A percentile compares a stretch with the other conserved stretches of the same genome.
Conservation (phyloP, 2,888 invertebrate species). For the Ophion costatus region DNA sequence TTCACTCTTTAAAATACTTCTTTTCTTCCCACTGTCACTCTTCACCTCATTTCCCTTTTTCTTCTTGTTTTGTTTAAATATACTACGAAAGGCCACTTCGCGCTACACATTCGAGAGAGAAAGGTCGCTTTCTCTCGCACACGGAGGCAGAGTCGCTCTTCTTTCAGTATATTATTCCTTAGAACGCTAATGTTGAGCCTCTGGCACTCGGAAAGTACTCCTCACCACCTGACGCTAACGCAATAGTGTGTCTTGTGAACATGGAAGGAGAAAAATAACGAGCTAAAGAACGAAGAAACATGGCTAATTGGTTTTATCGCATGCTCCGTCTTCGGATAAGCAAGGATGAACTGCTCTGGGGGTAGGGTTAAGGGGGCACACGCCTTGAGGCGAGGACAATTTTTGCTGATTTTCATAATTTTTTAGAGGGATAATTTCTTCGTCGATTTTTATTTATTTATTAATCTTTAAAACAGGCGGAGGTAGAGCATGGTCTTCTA, state of each 20-base stretch:
- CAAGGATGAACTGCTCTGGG: not conserved
- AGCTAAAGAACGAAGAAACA: slow-evolving; percentile 28
- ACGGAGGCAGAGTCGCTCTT: not conserved
- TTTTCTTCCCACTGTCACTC: slow-evolving; percentile 37
- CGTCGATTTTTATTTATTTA: not conserved
- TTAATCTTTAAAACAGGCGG: not conserved
- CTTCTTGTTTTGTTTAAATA: slow-evolving; percentile 33
- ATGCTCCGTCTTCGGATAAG: not conserved
- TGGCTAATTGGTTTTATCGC: slow-evolving; percentile 17
- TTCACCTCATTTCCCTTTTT: slow-evolving; percentile 47
- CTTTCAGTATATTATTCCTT: slow-evolving; percentile 52
- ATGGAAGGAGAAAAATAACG: slow-evolving; percentile 19
- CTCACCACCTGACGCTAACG: slow-evolving; percentile 51
- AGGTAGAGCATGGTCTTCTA: too few species aligned
- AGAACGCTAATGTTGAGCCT: slow-evolving; percentile 49
- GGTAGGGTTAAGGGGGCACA: not conserved
- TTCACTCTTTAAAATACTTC: not conserved
- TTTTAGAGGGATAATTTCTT: not conserved
- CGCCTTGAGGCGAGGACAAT: too few species aligned
- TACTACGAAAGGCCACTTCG: slow-evolving; percentile 34
- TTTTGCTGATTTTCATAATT: too few species aligned
- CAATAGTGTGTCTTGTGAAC: slow-evolving; percentile 25
- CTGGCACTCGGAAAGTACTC: slow-evolving; percentile 19
- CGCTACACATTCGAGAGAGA: slow-evolving; percentile 10
- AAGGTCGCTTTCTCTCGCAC: not conserved